Conservation (phyloP, 2,113 vertebrate genomes). For the Hippocampus abdominalis region DNA sequence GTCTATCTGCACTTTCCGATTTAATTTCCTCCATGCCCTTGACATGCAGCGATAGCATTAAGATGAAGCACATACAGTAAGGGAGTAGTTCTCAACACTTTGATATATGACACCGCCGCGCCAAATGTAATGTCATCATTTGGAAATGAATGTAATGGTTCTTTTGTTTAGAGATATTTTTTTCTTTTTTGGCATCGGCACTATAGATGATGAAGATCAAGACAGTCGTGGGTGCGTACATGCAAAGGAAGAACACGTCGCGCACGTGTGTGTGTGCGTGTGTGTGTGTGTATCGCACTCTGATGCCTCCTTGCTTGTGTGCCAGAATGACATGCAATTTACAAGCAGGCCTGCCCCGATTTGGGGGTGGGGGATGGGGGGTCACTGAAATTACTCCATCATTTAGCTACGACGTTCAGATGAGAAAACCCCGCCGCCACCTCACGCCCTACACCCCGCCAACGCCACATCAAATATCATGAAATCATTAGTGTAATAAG, state of each 20-base stretch:
- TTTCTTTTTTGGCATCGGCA: conserved; percentile 10
- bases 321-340: conserved; percentile 92
- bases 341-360: conserved; percentile 83
- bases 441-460: conserved; percentile 47
- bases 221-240: conserved; percentile 12
- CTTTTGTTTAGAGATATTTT: conserved; percentile 82
- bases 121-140: conserved; percentile 99
- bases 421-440: conserved; percentile 67
- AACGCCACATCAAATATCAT: conserved; percentile 87
- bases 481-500: conserved; percentile 99
- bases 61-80: conserved; percentile 97
- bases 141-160: conserved; percentile 99
- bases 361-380: conserved; percentile 71
- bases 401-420: conserved; percentile 85
- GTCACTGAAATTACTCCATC: conserved; percentile 96
- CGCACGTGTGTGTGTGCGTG: conserved; percentile 48
- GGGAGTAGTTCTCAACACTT: conserved; percentile 82
- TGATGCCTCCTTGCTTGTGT: conserved; percentile 32
- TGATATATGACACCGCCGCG: conserved; percentile 90
- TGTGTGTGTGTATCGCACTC: conserved; percentile 24
- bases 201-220: conserved; percentile 35
- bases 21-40: conserved; percentile 99
- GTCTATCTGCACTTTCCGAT: conserved; percentile 99
- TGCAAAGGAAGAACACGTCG: conserved; percentile 33
- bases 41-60: conserved; percentile 99